A percentile compares a stretch with the other conserved stretches of the same genome.
Conservation (phyloP, 2,113 vertebrate species). For the Boulengeromyrus knoepffleri region DNA sequence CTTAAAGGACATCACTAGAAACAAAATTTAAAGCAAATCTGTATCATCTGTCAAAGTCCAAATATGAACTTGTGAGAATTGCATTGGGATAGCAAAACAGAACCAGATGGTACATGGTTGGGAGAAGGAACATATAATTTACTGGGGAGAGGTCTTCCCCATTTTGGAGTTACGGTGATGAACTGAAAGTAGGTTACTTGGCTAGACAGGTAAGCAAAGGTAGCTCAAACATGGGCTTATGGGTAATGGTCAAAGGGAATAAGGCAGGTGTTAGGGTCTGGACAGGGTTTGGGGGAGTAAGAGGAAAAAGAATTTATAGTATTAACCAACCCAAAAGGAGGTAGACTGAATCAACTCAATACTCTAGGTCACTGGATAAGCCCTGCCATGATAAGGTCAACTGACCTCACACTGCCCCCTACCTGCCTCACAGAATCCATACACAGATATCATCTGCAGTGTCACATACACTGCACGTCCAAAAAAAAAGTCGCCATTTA, state of each 20-base stretch:
- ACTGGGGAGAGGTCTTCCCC: background rate
- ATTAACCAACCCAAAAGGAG: background rate
- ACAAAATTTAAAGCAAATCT: background rate
- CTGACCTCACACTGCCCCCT: background rate
- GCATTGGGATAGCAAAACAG: background rate
- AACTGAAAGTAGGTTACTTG: background rate
- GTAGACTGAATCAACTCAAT: background rate
- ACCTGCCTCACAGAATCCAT: background rate
- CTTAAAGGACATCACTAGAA: background rate
- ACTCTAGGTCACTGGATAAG: background rate
- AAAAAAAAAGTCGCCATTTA: too few species aligned
- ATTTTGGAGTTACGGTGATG: background rate
- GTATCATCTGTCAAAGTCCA: background rate
- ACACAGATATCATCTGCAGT: background rate
- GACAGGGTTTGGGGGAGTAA: background rate
- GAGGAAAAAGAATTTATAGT: background rate
- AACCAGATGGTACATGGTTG: background rate
- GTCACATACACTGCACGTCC: background rate
- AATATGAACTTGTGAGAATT: background rate
- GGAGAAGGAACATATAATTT: background rate
- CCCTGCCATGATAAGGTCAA: background rate
- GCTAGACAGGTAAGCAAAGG: background rate
- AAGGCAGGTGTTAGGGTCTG: background rate
- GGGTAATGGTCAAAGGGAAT: background rate
- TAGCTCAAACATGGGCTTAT: background rate